A percentile compares a stretch with the other conserved stretches of the same genome.
phyloP scores from a whole-genome alignment of 2,113 vertebrate species.

The Dicerorhinus sumatrensis region DNA sequence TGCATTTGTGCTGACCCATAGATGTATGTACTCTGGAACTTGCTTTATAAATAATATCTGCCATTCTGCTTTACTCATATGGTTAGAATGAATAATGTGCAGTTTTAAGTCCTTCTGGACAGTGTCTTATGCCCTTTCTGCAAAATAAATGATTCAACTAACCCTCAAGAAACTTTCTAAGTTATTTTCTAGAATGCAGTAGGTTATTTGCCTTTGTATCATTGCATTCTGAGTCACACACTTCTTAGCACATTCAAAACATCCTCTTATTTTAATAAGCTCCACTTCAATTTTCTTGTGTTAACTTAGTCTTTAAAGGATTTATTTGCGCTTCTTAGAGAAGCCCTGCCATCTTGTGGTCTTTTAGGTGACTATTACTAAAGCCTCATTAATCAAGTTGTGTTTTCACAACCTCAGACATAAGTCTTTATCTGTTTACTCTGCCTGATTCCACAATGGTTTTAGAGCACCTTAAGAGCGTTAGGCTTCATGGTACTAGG shows the following conservation, averaged over 20 bases:
- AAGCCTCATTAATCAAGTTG: conserved; percentile 26
- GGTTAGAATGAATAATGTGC: not conserved
- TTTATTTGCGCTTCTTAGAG: conserved; percentile 29
- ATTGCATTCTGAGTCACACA: not conserved
- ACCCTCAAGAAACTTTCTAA: not conserved
- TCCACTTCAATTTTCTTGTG: conserved; percentile 8
- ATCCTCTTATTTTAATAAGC: conserved; percentile 28
- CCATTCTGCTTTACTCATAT: not conserved
- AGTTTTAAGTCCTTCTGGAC: not conserved
- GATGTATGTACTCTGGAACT: not conserved
- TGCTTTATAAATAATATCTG: conserved; percentile 12
- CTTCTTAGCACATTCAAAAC: not conserved
- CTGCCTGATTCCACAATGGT: not conserved
- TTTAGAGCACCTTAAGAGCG: not conserved
- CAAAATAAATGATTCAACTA: conserved; percentile 55
- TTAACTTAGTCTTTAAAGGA: not conserved
- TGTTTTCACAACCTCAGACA: conserved; percentile 32
- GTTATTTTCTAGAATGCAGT: conserved; percentile 22
- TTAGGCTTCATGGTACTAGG: not conserved
- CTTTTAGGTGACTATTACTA: conserved; percentile 38
- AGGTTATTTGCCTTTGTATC: not conserved
- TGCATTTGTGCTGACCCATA: not conserved
- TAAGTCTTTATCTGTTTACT: conserved; percentile 28
- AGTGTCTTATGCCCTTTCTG: not conserved
- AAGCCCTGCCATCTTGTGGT: conserved; percentile 63